phyloP scores from a whole-genome alignment of 1,140 invertebrate genomes.

The Atta colombica region DNA sequence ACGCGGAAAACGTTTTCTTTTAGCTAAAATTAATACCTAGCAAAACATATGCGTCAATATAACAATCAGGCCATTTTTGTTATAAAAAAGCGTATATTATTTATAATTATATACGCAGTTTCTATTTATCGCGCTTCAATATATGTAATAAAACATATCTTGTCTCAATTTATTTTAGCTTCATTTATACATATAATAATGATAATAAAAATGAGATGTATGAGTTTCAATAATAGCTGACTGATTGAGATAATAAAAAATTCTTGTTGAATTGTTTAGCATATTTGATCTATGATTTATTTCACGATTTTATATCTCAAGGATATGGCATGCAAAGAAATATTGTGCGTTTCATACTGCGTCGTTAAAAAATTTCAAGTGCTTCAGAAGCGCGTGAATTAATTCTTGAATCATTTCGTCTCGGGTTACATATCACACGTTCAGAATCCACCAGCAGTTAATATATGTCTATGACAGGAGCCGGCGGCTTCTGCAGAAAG shows the following conservation, averaged over 20 bases:
- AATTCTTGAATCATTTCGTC: conserved; percentile 27
- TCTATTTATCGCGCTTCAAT: background rate
- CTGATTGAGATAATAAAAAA: background rate
- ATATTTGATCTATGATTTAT: conserved; percentile 11
- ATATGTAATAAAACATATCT: background rate
- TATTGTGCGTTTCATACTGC: background rate
- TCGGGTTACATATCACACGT: conserved; percentile 6
- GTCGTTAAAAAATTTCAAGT: background rate
- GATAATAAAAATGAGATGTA: background rate
- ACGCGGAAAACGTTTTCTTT: conserved; percentile 37
- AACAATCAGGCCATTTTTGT: background rate
- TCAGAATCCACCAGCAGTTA: conserved; percentile 17
- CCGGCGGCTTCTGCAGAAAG: conserved; percentile 9
- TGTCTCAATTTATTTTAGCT: background rate
- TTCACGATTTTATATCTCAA: background rate
- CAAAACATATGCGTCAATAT: background rate
- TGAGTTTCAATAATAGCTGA: background rate
- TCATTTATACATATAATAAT: background rate
- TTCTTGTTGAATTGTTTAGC: background rate
- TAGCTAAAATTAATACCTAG: conserved; percentile 19
- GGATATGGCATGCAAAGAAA: background rate
- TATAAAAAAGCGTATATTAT: background rate
- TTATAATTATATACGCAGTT: background rate
- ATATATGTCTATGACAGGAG: background rate
- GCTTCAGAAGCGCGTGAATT: conserved; percentile 5